phyloP scores from a whole-genome alignment of 2,888 invertebrate genomes.

The Muscina levida region DNA sequence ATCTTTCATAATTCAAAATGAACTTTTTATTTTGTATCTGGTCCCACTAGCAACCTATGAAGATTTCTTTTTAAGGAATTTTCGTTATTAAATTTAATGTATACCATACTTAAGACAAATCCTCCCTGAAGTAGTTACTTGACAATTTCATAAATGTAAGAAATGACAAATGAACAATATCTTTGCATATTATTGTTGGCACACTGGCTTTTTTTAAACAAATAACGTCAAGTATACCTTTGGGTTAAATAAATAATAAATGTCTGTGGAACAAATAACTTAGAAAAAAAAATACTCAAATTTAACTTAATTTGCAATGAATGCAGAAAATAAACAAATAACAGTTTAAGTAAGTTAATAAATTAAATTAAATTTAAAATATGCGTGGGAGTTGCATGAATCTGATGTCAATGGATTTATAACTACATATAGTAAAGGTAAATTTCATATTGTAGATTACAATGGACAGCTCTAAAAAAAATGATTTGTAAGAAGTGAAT shows the following conservation, averaged over 20 bases:
- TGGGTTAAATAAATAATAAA: not conserved
- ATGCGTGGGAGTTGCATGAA: not conserved
- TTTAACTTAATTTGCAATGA: not conserved
- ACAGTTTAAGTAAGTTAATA: not conserved
- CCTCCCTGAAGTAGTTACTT: not conserved
- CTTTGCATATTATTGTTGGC: not conserved
- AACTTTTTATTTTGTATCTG: no score
- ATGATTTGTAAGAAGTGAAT: no score
- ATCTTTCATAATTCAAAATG: no score
- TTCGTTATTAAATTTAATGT: no score
- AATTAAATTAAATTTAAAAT: not conserved
- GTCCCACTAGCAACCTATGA: no score
- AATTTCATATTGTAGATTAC: no score
- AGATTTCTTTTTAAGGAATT: no score
- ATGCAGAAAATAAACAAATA: not conserved
- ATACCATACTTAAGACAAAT: no score
- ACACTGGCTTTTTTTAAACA: not conserved
- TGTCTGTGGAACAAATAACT: not conserved
- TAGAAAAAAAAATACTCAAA: not conserved
- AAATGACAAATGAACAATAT: not conserved
- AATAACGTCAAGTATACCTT: not conserved
- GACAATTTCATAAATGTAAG: not conserved
- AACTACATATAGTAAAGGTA: no score
- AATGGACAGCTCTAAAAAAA: no score
- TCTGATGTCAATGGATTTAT: no score